phyloP scores from a whole-genome alignment of 92 coral and sea anemone species.

The Porites divaricata region DNA sequence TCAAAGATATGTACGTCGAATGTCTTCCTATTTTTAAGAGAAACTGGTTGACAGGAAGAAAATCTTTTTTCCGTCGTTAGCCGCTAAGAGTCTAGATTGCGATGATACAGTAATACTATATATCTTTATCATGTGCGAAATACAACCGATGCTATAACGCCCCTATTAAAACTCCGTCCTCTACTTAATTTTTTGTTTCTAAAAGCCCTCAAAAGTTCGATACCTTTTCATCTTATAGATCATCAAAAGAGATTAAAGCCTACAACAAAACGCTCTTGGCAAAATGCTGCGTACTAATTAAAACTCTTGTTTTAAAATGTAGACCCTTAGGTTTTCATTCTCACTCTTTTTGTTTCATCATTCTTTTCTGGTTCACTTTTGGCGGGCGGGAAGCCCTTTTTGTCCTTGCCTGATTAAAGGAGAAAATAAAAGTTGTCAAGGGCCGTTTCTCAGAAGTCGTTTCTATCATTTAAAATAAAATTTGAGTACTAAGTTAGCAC shows the following conservation, averaged over 20 bases:
- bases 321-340: neutral
- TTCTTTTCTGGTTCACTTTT: neutral
- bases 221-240: conserved; percentile 21
- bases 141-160: neutral
- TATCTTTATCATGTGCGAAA: too few species aligned
- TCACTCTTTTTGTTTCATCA: neutral
- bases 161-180: neutral
- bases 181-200: neutral
- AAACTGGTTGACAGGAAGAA: neutral
- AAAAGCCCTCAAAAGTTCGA: conserved; percentile 5
- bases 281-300: conserved; percentile 6
- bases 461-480: neutral
- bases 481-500: neutral
- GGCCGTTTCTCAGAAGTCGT: neutral
- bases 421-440: neutral
- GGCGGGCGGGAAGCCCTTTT: neutral
- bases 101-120: neutral
- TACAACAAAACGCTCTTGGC: conserved; percentile 1
- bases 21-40: neutral
- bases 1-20: neutral
- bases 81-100: neutral
- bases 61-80: neutral
- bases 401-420: neutral
- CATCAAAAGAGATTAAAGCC: conserved; percentile 22
- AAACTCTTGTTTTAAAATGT: conserved; percentile 12